Evolutionary conservation across 2,113 vertebrate species (phyloP).

Genomic region (Macrotis lagotis): DNA sequence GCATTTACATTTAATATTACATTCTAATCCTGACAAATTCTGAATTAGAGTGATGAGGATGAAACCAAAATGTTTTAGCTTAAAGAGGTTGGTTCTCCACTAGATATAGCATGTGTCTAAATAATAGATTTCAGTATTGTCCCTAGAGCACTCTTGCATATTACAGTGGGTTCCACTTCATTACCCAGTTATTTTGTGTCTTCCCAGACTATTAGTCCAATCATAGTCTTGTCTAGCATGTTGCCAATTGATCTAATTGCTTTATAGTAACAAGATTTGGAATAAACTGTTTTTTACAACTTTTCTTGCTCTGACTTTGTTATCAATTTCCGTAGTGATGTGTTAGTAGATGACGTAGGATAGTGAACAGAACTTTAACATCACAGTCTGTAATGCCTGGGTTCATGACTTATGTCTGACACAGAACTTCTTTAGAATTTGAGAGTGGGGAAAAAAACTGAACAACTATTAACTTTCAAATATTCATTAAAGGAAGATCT

Average conservation of each 20-base stretch:
- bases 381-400: neutral
- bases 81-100: slow-evolving; percentile 65
- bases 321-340: slow-evolving; percentile 31
- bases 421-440: neutral
- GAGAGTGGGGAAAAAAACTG: neutral
- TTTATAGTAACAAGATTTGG: slow-evolving; percentile 1
- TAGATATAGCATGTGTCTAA: slow-evolving; percentile 55
- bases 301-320: slow-evolving; percentile 57
- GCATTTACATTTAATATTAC: slow-evolving; percentile 10
- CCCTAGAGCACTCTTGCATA: slow-evolving; percentile 43
- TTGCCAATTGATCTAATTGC: slow-evolving; percentile 48
- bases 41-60: slow-evolving; percentile 69
- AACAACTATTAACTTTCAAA: neutral
- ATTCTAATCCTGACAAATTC: slow-evolving; percentile 30
- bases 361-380: slow-evolving; percentile 17
- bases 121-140: slow-evolving; percentile 64
- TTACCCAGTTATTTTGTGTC: slow-evolving; percentile 62
- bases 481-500: neutral
- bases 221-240: slow-evolving; percentile 56
- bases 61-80: slow-evolving; percentile 63
- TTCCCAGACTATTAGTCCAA: slow-evolving; percentile 63
- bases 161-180: slow-evolving; percentile 60
- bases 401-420: neutral
- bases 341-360: neutral
- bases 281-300: slow-evolving; percentile 36